Base-by-base conservation (phyloP, 2,888 invertebrate species). In the Mesorhabditis spiculigera region DNA sequence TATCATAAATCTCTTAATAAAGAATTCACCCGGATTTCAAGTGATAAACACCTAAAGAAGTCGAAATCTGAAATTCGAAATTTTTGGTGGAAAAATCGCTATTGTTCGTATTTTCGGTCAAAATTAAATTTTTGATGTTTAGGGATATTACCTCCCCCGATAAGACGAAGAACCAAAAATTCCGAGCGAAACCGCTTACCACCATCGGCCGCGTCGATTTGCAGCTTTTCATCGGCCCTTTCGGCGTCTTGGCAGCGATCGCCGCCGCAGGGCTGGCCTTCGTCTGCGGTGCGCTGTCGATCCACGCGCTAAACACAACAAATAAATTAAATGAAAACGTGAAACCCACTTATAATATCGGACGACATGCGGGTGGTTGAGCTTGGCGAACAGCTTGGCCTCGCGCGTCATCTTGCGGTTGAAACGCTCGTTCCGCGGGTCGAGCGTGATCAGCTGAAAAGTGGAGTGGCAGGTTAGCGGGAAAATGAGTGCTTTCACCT, bases 341-440 rank as follows among this genome's bases (percentile, higher is more conserved):
- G 5, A 41, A 45, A 5, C 66, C 6, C 41, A 72, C 72, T 67
- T 75, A 69, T 73, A 78, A 64, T 78, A 78, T 43, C 78, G 90
- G 0, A 98, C 97, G 4, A 98, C 94, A 88, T 97, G 95, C 87
- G 96, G 96, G 87, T 98, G 97, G 87, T 95, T 95, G 42, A 98
- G 88, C 68, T 94, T 89, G 0, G 96, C 95, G 0, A 98, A 88
- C 5, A 97, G 87, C 87, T 94, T 94, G 0, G 97, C 97, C 89
- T 98, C 97, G 28, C 95, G 89, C 0, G 92, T 93, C 79, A 97
- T 95, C 87, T 95, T 95, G 85, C 91, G 91, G 86, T 93, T 93
- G 28, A 94, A 87, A 73, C 91, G 91, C 45, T 92, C 92, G 86
- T 64, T 75, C 44, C 45, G 65, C 16, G 69, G 43, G 5, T 72